Percentiles rank a stretch among this genome's conserved stretches.
These are phyloP conservation scores for Vollenhovia emeryi DNA, from an alignment of 1,140 invertebrate genomes.

Conservation along the genomic window DNA sequence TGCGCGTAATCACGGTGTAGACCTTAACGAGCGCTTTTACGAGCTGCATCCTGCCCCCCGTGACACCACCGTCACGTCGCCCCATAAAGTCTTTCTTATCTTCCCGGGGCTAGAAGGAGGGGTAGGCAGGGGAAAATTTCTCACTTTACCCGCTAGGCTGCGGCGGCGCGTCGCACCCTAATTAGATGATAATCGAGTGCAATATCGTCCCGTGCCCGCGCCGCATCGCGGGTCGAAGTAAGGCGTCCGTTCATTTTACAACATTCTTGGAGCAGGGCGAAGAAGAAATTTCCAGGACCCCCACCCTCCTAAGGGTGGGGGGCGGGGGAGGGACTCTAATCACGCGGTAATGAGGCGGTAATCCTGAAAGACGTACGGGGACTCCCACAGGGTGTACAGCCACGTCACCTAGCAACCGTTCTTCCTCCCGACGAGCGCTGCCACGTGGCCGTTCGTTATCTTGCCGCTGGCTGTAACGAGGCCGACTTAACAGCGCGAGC, in stretches of 20 bases:
- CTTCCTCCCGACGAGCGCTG: constrained; percentile 7
- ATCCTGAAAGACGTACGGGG: constrained; percentile 45
- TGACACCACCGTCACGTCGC: neutral
- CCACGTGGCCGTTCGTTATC: constrained; percentile 56
- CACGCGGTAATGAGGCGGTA: constrained; percentile 52
- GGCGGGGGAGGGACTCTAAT: constrained; percentile 9
- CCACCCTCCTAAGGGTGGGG: no score
- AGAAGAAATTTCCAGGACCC: constrained; percentile 30
- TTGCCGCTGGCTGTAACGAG: constrained; percentile 38
- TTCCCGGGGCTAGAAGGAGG: neutral
- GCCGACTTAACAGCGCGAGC: constrained; percentile 45
- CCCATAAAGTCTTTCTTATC: constrained; percentile 46
- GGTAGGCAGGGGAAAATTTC: neutral
- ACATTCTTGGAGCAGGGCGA: neutral
- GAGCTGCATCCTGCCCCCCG: constrained; percentile 39
- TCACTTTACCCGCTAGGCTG: neutral
- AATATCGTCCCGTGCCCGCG: neutral
- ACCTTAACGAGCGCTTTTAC: constrained; percentile 59
- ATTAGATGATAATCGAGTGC: constrained; percentile 51
- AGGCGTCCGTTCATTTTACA: neutral
- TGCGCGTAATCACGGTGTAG: constrained; percentile 51
- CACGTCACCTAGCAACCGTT: constrained; percentile 51
- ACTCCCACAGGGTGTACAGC: constrained; percentile 25
- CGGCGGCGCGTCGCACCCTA: neutral
- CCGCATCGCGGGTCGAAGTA: neutral